These are phyloP conservation scores for Phoxinus phoxinus DNA, from an alignment of 2,113 vertebrate genomes.

Conservation along the genomic window DNA sequence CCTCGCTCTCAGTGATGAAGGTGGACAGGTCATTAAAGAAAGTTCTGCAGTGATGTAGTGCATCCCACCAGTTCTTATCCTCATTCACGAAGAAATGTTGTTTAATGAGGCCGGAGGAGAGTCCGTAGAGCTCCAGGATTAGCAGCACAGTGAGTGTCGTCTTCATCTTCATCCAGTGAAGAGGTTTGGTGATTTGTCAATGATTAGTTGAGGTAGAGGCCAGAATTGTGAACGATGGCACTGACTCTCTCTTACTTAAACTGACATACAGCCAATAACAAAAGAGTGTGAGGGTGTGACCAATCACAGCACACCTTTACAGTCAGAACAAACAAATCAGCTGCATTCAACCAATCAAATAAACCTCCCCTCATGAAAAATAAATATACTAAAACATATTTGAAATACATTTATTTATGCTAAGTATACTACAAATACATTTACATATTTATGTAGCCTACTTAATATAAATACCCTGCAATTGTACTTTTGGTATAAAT, in stretches of 20 bases:
- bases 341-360: neutral
- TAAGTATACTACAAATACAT: no score
- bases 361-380: no score
- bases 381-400: no score
- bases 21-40: neutral
- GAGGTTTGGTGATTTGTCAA: neutral
- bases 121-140: neutral
- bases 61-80: neutral
- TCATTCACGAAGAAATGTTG: conserved; percentile 14
- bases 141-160: neutral
- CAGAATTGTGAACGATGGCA: neutral
- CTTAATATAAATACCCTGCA: no score
- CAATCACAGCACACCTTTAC: conserved; percentile 9
- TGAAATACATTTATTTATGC: no score
- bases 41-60: neutral
- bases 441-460: no score
- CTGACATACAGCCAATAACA: neutral
- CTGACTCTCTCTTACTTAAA: conserved; percentile 6
- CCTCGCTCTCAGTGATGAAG: neutral
- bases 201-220: neutral
- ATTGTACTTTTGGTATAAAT: no score
- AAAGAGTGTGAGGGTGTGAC: neutral
- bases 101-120: neutral
- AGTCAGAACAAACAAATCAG: neutral
- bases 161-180: conserved; percentile 16